Conservation (phyloP, 92 coral and sea anemone genomes). For the Palythoa grandis region DNA sequence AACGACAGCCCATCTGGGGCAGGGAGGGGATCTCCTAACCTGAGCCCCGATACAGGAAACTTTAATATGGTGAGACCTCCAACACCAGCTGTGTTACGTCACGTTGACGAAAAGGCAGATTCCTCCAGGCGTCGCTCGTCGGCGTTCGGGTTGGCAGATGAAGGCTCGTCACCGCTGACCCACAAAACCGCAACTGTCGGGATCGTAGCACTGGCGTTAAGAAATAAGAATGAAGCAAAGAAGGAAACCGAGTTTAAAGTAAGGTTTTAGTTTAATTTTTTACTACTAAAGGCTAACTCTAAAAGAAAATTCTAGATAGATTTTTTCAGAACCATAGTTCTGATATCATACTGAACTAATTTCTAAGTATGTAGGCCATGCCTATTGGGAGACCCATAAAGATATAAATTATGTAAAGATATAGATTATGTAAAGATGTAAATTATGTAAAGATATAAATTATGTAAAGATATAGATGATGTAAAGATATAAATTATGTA, state of each 20-base stretch:
- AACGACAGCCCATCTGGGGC: neutral
- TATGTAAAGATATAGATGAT: no score
- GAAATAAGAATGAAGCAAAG: conserved; percentile 83
- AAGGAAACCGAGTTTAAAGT: conserved; percentile 90
- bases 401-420: no score
- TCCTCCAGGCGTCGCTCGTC: conserved; percentile 73
- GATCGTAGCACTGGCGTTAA: conserved; percentile 81
- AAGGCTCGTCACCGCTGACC: conserved; percentile 80
- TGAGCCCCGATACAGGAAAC: conserved; percentile 39
- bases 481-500: no score
- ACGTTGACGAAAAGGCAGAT: conserved; percentile 25
- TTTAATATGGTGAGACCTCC: conserved; percentile 32
- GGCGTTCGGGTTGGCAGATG: conserved; percentile 59
- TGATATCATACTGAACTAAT: no score
- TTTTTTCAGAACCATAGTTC: no score
- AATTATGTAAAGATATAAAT: no score
- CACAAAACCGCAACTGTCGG: conserved; percentile 93
- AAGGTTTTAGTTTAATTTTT: neutral
- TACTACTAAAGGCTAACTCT: neutral
- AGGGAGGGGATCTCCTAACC: conserved; percentile 23
- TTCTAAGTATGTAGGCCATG: no score
- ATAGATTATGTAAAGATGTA: no score
- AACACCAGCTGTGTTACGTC: conserved; percentile 43
- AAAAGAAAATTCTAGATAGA: no score
- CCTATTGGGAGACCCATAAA: no score